Percentiles rank a stretch among this genome's conserved stretches.
Evolutionary conservation across 2,797 vertebrate genomes (phyloP).

Genomic region (Zalophus californianus): DNA sequence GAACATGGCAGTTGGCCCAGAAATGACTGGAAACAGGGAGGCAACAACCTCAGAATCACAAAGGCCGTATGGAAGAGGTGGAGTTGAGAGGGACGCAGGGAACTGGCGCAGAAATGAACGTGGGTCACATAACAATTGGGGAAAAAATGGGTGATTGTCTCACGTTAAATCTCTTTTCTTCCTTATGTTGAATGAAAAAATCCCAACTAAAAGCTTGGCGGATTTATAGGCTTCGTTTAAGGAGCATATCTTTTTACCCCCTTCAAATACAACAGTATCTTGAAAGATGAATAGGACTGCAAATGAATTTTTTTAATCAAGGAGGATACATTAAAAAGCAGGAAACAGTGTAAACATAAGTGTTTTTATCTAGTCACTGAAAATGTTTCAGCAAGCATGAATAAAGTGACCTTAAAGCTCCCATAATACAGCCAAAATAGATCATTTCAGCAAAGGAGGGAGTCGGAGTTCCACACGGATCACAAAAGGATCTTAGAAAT

Average conservation of each 20-base stretch:
- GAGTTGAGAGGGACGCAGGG: background rate
- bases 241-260: background rate
- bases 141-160: background rate
- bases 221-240: conserved; percentile 22
- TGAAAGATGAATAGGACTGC: conserved; percentile 40
- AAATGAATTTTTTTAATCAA: background rate
- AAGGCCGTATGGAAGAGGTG: background rate
- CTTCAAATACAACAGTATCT: background rate
- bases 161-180: background rate
- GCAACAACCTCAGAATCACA: background rate
- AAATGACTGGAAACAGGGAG: background rate
- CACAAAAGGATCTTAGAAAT: background rate
- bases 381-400: conserved; percentile 35
- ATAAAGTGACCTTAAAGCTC: conserved; percentile 45
- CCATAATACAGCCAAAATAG: background rate
- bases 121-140: background rate
- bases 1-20: conserved; percentile 21
- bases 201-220: background rate
- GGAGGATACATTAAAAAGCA: conserved; percentile 29
- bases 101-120: background rate
- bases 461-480: background rate
- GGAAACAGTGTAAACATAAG: background rate
- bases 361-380: conserved; percentile 58
- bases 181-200: conserved; percentile 20
- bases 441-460: background rate